Evolutionary conservation across 2,797 vertebrate genomes (phyloP).

Genomic region (Pantherophis alleghaniensis): DNA sequence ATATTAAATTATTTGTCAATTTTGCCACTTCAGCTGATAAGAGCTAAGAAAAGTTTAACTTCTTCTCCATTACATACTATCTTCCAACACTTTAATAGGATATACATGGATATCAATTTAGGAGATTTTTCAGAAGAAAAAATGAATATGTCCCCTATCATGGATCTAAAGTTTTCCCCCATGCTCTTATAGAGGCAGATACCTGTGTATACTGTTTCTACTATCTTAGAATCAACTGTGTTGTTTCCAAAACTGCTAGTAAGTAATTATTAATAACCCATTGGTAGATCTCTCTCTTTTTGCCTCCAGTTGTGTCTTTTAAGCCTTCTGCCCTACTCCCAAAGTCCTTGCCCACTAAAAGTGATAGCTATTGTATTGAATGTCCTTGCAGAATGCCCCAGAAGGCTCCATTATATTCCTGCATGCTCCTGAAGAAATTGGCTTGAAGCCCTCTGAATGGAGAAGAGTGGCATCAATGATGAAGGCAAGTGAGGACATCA

Average conservation of each 20-base stretch:
- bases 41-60: neutral
- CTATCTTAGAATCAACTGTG: neutral
- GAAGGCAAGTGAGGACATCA: slow-evolving; percentile 53
- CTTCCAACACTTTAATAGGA: neutral
- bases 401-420: slow-evolving; percentile 72
- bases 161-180: neutral
- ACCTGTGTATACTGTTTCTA: neutral
- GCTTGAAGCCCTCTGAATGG: slow-evolving; percentile 72
- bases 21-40: neutral
- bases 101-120: no score
- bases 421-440: slow-evolving; percentile 71
- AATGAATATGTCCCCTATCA: no score
- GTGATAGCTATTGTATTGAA: neutral
- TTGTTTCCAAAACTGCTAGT: neutral
- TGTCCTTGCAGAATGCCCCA: slow-evolving; percentile 59
- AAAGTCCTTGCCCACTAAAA: neutral
- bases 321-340: neutral
- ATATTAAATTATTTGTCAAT: neutral
- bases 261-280: neutral
- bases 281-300: neutral
- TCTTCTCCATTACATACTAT: neutral
- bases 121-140: neutral
- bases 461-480: slow-evolving; percentile 65
- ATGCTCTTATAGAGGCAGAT: neutral
- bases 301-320: neutral